phyloP scores from a whole-genome alignment of 2,888 invertebrate species.

The Prenolepis imparis region DNA sequence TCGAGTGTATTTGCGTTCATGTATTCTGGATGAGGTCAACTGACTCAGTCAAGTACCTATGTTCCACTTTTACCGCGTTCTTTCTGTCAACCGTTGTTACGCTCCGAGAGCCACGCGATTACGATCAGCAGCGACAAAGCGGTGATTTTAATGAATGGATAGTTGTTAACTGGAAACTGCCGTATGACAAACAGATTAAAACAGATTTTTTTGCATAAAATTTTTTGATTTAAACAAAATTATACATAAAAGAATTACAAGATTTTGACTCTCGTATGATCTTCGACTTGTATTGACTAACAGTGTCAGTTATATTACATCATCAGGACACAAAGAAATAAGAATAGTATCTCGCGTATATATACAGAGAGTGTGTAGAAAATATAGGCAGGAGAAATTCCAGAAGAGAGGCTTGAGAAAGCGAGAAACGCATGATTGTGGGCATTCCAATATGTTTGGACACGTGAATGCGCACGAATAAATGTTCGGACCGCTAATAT shows the following conservation, averaged over 20 bases:
- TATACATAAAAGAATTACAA: not conserved
- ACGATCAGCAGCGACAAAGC: constrained; percentile 12
- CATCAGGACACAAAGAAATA: not conserved
- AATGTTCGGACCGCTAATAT: not conserved
- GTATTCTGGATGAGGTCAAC: constrained; percentile 19
- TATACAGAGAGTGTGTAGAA: constrained; percentile 55
- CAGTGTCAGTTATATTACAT: not conserved
- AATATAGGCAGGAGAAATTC: constrained; percentile 77
- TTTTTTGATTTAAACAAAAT: not conserved
- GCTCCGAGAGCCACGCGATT: constrained; percentile 6
- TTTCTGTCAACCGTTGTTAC: constrained; percentile 41
- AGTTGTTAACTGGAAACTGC: not conserved
- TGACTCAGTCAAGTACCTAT: constrained; percentile 42
- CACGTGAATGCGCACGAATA: constrained; percentile 17
- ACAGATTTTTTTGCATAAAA: not conserved
- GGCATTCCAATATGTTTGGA: constrained; percentile 70
- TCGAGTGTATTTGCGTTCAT: constrained; percentile 39
- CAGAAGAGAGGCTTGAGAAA: constrained; percentile 79
- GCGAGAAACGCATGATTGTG: constrained; percentile 72
- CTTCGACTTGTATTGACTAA: not conserved
- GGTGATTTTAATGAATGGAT: constrained; percentile 44
- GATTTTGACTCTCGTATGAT: not conserved
- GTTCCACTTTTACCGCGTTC: constrained; percentile 65
- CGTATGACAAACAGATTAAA: not conserved
- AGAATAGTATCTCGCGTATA: not conserved